Evolutionary conservation across 2,113 vertebrate genomes (phyloP).

Genomic region (Morone saxatilis): DNA sequence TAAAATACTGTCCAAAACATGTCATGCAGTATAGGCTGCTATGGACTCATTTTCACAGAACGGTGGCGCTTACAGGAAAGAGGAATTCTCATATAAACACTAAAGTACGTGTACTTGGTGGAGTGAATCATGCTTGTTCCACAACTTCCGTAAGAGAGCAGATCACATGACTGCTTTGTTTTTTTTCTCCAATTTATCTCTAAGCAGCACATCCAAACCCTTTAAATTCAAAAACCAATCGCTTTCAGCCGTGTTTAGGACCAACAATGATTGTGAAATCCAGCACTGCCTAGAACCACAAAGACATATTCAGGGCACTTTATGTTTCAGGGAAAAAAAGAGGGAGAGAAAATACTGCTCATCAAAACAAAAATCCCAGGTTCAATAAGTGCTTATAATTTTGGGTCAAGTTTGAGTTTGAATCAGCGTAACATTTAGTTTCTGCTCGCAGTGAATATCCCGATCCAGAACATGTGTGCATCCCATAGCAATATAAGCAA

Average conservation of each 20-base stretch:
- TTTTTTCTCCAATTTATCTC: not conserved
- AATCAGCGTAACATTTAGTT: not conserved
- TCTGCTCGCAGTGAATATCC: not conserved
- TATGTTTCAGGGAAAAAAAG: not conserved
- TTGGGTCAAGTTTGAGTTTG: not conserved
- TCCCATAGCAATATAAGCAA: not conserved
- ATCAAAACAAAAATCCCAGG: not conserved
- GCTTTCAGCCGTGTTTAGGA: not conserved
- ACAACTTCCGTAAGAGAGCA: not conserved
- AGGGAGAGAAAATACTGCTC: not conserved
- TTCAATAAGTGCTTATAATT: not conserved
- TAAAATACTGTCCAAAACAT: not conserved
- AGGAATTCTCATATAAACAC: not conserved
- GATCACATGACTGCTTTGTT: not conserved
- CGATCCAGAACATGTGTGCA: not conserved
- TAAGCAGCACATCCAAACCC: not conserved
- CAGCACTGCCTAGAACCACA: not conserved
- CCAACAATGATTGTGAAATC: not conserved
- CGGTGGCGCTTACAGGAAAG: not conserved
- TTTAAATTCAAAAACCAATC: not conserved
- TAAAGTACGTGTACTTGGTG: too few relatives aligned
- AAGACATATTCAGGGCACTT: not conserved
- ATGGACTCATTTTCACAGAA: not conserved
- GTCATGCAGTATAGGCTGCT: not conserved
- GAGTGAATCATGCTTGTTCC: slow-evolving; percentile 10